Percentiles rank a stretch among this genome's conserved stretches.
Conservation (phyloP, 2,113 vertebrate species). For the Rhinopithecus roxellana region DNA sequence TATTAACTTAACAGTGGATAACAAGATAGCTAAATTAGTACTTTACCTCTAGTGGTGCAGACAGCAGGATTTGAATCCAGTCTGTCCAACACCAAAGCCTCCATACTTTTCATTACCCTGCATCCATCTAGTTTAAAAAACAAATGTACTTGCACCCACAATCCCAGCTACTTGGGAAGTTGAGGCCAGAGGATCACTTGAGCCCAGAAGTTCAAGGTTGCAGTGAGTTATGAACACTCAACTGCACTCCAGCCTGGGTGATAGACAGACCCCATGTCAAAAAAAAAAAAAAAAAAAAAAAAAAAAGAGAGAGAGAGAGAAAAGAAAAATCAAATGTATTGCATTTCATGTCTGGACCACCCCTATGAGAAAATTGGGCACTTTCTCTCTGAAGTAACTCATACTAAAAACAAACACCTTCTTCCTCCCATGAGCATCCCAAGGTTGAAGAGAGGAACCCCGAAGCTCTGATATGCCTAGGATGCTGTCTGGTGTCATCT, state of each 20-base stretch:
- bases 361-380: not conserved
- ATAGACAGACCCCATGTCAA: too few relatives aligned
- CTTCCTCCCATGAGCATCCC: not conserved
- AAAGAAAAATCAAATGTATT: not conserved
- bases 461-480: not conserved
- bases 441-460: not conserved
- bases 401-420: not conserved
- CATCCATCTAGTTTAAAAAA: not conserved
- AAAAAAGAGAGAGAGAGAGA: too few relatives aligned
- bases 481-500: not conserved
- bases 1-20: not conserved
- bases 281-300: too few relatives aligned
- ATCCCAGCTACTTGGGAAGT: too few relatives aligned
- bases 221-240: too few relatives aligned
- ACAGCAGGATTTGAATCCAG: not conserved
- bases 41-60: not conserved
- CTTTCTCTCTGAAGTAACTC: not conserved
- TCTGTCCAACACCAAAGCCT: not conserved
- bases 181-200: too few relatives aligned
- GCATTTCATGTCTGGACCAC: not conserved
- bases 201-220: too few relatives aligned
- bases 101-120: not conserved
- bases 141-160: not conserved
- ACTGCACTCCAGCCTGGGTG: too few relatives aligned
- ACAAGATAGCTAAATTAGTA: constrained; percentile 16